These are phyloP conservation scores for Anas bernieri DNA, from an alignment of 2,797 vertebrate genomes.

Conservation along the genomic window DNA sequence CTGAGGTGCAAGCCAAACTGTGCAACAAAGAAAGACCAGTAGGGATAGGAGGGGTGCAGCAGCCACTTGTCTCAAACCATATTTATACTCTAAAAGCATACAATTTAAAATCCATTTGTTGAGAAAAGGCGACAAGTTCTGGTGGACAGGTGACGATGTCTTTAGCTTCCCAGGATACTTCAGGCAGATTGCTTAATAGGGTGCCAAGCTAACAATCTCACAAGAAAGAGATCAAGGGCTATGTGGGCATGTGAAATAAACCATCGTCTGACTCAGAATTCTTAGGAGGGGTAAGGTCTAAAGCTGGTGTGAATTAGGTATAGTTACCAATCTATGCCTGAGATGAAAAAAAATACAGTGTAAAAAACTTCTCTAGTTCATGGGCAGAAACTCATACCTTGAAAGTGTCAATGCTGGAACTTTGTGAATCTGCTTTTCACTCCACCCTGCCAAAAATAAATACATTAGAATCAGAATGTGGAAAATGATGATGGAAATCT, in stretches of 20 bases:
- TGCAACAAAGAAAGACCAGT: background rate
- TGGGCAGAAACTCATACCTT: constrained; percentile 9
- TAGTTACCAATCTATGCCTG: background rate
- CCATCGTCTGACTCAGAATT: background rate
- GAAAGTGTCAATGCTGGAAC: background rate
- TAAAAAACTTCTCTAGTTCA: background rate
- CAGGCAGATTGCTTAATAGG: background rate
- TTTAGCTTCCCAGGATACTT: background rate
- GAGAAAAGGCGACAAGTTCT: background rate
- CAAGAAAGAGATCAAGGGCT: background rate
- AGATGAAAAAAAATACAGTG: background rate
- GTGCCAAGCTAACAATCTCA: background rate
- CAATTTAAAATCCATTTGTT: background rate
- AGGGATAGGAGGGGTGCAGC: background rate
- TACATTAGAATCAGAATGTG: background rate
- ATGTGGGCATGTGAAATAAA: background rate
- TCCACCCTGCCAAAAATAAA: constrained; percentile 56
- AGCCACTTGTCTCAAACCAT: background rate
- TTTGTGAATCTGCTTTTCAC: constrained; percentile 45
- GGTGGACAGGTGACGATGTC: background rate
- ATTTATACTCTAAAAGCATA: background rate
- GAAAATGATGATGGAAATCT: background rate
- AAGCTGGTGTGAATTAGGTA: background rate
- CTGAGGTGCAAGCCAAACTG: background rate
- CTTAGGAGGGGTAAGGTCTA: background rate